phyloP scores from a whole-genome alignment of 2,888 invertebrate genomes.

The Panorpa germanica region DNA sequence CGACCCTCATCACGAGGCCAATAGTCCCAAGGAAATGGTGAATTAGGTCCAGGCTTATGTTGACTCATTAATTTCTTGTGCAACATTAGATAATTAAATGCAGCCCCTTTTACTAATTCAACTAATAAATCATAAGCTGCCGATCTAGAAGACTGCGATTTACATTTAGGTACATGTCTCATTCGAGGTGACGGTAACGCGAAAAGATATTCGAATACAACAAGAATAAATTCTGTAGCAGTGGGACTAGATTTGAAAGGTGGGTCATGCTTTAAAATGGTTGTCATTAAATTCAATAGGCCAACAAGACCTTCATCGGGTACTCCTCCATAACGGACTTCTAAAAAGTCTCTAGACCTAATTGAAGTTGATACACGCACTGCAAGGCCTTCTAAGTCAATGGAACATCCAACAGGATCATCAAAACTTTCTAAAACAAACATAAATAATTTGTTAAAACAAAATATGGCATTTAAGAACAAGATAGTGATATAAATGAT shows the following conservation, averaged over 20 bases:
- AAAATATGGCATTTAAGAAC: too few relatives aligned
- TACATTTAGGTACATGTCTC: slow-evolving; percentile 81
- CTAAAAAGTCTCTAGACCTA: slow-evolving; percentile 59
- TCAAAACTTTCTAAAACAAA: slow-evolving; percentile 31
- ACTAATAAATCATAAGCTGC: slow-evolving; percentile 83
- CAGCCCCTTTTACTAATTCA: slow-evolving; percentile 68
- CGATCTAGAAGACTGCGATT: slow-evolving; percentile 72
- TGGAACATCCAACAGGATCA: slow-evolving; percentile 30
- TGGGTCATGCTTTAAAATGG: slow-evolving; percentile 74
- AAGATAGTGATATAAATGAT: slow-evolving; percentile 2
- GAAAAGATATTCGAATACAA: slow-evolving; percentile 75
- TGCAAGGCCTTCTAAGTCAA: slow-evolving; percentile 58
- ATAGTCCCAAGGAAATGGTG: slow-evolving; percentile 90
- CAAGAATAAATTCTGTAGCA: slow-evolving; percentile 34
- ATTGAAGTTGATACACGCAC: slow-evolving; percentile 57
- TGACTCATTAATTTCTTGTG: slow-evolving; percentile 71
- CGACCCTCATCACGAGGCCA: slow-evolving; percentile 95
- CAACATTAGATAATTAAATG: slow-evolving; percentile 69
- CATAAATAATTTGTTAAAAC: too few relatives aligned
- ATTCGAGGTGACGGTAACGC: slow-evolving; percentile 73
- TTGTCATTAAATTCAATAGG: slow-evolving; percentile 67
- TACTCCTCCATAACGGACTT: slow-evolving; percentile 57
- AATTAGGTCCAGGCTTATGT: slow-evolving; percentile 66
- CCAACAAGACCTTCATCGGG: slow-evolving; percentile 88
- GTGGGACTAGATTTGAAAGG: slow-evolving; percentile 65